Evolutionary conservation across 2,113 vertebrate genomes (phyloP).

Genomic region (Eretmochelys imbricata): DNA sequence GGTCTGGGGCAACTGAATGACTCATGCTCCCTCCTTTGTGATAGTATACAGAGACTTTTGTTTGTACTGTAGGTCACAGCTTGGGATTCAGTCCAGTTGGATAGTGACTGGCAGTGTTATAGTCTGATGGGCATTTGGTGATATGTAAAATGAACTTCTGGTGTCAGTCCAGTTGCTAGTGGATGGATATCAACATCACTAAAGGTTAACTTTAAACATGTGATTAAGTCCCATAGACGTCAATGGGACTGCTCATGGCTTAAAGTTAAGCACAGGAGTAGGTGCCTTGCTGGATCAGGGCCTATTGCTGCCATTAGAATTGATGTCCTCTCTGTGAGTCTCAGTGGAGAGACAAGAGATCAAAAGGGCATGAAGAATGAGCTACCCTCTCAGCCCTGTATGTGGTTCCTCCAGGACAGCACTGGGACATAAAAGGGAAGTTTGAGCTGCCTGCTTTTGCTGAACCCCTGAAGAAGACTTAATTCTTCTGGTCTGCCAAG

Average conservation of each 20-base stretch:
- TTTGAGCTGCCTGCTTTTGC: neutral
- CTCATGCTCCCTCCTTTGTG: neutral
- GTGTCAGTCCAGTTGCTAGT: neutral
- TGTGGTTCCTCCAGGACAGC: neutral
- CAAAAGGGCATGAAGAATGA: neutral
- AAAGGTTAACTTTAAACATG: neutral
- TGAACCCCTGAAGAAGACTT: neutral
- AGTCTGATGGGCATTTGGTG: neutral
- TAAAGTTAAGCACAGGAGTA: neutral
- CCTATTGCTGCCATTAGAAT: neutral
- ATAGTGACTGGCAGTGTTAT: neutral
- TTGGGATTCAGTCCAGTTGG: neutral
- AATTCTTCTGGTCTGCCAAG: neutral
- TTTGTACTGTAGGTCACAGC: neutral
- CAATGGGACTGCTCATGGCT: neutral
- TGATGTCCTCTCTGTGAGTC: neutral
- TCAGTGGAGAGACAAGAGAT: neutral
- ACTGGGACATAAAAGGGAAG: neutral
- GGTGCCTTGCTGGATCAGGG: neutral
- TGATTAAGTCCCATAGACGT: neutral
- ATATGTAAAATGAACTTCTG: neutral
- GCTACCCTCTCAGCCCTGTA: neutral
- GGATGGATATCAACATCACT: neutral
- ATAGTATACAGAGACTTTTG: neutral
- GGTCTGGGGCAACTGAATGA: accelerated